A percentile compares a stretch with the other conserved stretches of the same genome.
Conservation (phyloP, 2,797 vertebrate genomes). For the Oreochromis grahami region DNA sequence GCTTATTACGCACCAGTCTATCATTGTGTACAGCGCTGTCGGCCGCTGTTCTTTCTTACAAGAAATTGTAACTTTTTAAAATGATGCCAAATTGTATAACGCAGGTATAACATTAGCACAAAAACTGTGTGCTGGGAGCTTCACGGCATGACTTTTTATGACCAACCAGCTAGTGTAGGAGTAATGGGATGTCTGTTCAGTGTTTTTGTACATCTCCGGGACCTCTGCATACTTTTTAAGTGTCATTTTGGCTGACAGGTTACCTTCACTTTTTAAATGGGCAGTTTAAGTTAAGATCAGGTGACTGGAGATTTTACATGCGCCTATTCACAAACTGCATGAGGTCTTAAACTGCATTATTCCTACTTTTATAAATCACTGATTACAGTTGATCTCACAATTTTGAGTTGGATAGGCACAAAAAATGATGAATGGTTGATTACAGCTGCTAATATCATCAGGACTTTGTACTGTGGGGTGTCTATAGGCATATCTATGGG, state of each 20-base stretch:
- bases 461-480: neutral
- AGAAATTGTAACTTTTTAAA: neutral
- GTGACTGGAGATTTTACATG: accelerated
- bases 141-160: accelerated
- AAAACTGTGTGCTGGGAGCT: neutral
- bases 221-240: neutral
- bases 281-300: neutral
- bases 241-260: accelerated
- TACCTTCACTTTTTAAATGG: neutral
- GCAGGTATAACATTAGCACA: neutral
- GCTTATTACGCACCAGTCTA: neutral
- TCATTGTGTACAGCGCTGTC: neutral
- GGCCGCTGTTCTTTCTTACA: neutral
- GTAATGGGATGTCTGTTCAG: neutral
- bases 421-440: neutral
- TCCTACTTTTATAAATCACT: neutral
- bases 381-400: neutral
- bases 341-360: neutral
- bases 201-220: neutral
- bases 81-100: neutral
- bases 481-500: neutral
- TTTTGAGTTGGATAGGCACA: neutral
- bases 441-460: neutral
- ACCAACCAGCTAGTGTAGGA: too few relatives aligned
- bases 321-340: neutral